Percentiles rank a stretch among this genome's conserved stretches.
These are phyloP conservation scores for Rhopalosiphum nymphaeae DNA, from an alignment of 2,888 invertebrate genomes.

Conservation along the genomic window DNA sequence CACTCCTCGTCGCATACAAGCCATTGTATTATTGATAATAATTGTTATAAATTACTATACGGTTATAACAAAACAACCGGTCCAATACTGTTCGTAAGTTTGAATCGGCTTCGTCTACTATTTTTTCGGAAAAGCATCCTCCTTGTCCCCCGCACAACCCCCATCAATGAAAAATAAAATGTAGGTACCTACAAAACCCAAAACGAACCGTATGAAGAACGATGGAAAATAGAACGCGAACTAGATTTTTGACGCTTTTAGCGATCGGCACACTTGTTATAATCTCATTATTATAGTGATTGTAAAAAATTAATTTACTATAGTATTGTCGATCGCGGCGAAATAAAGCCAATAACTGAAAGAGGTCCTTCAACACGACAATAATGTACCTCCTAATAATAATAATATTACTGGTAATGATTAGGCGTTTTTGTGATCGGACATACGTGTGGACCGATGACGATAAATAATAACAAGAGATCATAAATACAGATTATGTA, in stretches of 20 bases:
- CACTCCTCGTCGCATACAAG: neutral
- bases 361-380: neutral
- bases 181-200: neutral
- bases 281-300: neutral
- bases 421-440: slow-evolving; percentile 11
- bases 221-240: neutral
- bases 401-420: slow-evolving; percentile 22
- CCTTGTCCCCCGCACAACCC: neutral
- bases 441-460: neutral
- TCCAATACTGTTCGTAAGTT: neutral
- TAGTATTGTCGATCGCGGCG: neutral
- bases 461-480: neutral
- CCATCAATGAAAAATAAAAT: neutral
- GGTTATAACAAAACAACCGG: no score
- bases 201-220: neutral
- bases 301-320: neutral
- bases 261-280: neutral
- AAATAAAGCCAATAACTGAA: neutral
- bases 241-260: neutral
- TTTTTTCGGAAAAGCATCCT: neutral
- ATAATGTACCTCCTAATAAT: neutral
- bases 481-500: neutral
- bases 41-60: neutral
- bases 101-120: neutral
- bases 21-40: neutral